A percentile compares a stretch with the other conserved stretches of the same genome.
Evolutionary conservation across 2,113 vertebrate species (phyloP).

Genomic region (Siphamia tubifer): DNA sequence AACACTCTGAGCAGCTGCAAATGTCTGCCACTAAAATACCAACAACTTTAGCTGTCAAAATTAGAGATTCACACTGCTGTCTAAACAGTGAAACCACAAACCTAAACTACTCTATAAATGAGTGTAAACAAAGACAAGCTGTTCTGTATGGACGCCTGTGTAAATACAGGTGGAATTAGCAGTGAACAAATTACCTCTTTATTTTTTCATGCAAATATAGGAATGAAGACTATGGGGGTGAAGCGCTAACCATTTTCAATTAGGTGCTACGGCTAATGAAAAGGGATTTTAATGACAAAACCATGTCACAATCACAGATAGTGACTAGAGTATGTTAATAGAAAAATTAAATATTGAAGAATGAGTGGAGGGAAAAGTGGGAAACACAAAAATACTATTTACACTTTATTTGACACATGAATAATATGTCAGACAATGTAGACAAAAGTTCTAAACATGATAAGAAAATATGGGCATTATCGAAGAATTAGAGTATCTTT

Average conservation of each 20-base stretch:
- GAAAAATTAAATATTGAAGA: neutral
- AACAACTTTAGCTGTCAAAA: neutral
- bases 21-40: no score
- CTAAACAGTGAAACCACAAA: slow-evolving; percentile 19
- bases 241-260: slow-evolving; percentile 41
- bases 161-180: slow-evolving; percentile 43
- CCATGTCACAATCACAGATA: neutral
- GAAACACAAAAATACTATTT: no score
- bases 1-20: no score
- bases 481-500: slow-evolving; percentile 1
- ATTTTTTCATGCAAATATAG: slow-evolving; percentile 24
- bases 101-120: neutral
- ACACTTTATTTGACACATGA: no score
- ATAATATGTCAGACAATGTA: no score
- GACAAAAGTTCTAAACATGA: no score
- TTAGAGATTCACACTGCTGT: slow-evolving; percentile 6
- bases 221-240: neutral
- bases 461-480: no score
- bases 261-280: slow-evolving; percentile 16
- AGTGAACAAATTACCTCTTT: slow-evolving; percentile 20
- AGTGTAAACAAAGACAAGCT: slow-evolving; percentile 27
- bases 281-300: slow-evolving; percentile 25
- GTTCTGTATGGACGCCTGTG: slow-evolving; percentile 21
- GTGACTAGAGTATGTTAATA: neutral
- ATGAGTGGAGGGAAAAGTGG: neutral